Percentiles rank a stretch among this genome's conserved stretches.
phyloP scores from a whole-genome alignment of 1,140 invertebrate genomes.

The Prorops nasuta region DNA sequence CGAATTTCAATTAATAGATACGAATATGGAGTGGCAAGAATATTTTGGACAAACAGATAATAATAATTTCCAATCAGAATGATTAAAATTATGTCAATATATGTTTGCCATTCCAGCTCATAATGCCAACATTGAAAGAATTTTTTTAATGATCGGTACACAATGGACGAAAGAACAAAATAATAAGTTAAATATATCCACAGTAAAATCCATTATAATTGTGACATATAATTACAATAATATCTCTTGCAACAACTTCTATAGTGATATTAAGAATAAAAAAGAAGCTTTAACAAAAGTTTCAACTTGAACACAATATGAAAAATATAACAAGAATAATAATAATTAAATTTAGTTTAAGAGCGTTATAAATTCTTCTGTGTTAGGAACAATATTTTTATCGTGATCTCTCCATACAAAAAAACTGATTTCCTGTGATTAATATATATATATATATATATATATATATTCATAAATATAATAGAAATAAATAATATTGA shows the following conservation, averaged over 20 bases:
- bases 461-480: too few species aligned
- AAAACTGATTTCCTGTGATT: too few species aligned
- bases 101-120: neutral
- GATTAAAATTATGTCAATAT: neutral
- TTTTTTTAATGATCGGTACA: too few species aligned
- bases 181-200: neutral
- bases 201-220: neutral
- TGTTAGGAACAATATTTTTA: too few species aligned
- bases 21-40: neutral
- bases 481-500: too few species aligned
- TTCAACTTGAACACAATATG: too few species aligned
- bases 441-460: too few species aligned
- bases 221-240: neutral
- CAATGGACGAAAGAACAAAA: neutral
- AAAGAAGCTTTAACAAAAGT: too few species aligned
- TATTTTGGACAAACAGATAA: neutral
- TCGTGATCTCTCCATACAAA: too few species aligned
- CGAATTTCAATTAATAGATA: neutral
- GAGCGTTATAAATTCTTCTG: too few species aligned
- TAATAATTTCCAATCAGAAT: neutral
- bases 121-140: neutral
- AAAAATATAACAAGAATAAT: too few species aligned
- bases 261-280: neutral
- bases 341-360: too few species aligned
- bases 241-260: neutral